Evolutionary conservation across 92 coral and sea anemone species (phyloP), one percentile per base, ranked within the genome.

Genomic region (Siderastrea siderea): DNA sequence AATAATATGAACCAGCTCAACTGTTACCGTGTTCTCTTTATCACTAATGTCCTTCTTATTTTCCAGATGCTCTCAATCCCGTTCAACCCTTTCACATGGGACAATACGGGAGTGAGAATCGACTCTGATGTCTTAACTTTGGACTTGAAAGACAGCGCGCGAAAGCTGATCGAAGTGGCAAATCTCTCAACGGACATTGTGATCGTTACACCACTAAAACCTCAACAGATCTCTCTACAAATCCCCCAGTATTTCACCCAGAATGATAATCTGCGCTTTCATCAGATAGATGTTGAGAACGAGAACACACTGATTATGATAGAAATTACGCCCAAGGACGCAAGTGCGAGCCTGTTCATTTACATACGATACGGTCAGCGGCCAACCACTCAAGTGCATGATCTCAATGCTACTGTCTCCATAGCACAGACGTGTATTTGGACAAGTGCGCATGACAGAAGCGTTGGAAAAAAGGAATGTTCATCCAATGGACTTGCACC

Each of bases 81-180:
- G 3, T 76, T 83, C 70, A 94, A 91, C 63, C 93, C 90, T 19
- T 94, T 80, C 74, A 84, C 96, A 2, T 94, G 96, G 96, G 92
- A 88, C 83, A 3, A 49, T 0, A 91, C 88, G 4, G 79, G 82
- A 6, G 47, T 62, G 5, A 71, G 80, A 65, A 91, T 94, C 3
- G 66, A 87, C 13, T 91, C 96, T 47, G 82, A 83, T 49, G 90
- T 94, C 48, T 9, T 88, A 19, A 68, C 94, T 58, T 77, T 94
- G 45, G 86, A 74, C 71, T 58, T 84, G 54, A 86, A 74, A 71
- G 88, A 93, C 75, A 62, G 57, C 62, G 59, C 70, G 3, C 90
- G 94, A 48, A 67, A 74, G 14, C 73, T 75, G 52, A 80, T 93
- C 47, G 57, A 75, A n/a, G 79, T 88, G 14, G 44, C 83, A 14